Percentiles rank a stretch among this genome's conserved stretches.
These are phyloP conservation scores for Chionodraco myersi DNA, from an alignment of 2,113 vertebrate species.

Conservation along the genomic window DNA sequence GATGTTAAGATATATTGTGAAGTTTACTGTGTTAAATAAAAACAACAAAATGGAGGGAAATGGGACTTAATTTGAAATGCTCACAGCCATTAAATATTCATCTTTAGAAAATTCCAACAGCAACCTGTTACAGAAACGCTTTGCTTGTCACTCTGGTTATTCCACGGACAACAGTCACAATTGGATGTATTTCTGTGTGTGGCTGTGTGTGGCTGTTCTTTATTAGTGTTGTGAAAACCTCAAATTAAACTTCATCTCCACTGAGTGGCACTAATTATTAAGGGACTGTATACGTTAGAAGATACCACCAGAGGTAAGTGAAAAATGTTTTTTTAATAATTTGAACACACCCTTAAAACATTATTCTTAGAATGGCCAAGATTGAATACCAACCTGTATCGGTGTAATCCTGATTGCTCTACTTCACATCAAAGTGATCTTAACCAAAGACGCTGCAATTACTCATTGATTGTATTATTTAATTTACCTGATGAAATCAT, in stretches of 20 bases:
- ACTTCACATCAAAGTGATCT: not conserved
- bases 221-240: no score
- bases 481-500: conserved; percentile 6
- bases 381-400: not conserved
- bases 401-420: not conserved
- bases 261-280: no score
- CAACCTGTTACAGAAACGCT: not conserved
- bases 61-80: not conserved
- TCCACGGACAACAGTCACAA: not conserved
- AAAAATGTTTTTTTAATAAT: no score
- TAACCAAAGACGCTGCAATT: not conserved
- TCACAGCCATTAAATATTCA: not conserved
- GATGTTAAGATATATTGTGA: no score
- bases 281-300: no score
- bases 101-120: no score
- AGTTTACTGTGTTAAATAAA: no score
- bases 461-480: conserved; percentile 3
- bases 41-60: not conserved
- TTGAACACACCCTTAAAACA: not conserved
- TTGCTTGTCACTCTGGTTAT: not conserved
- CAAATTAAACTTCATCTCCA: no score
- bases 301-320: no score
- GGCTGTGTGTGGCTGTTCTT: no score
- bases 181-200: no score
- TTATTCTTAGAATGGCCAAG: not conserved